These are phyloP conservation scores for Anisognathus igniventris DNA, from an alignment of 2,797 vertebrate species.

Conservation along the genomic window DNA sequence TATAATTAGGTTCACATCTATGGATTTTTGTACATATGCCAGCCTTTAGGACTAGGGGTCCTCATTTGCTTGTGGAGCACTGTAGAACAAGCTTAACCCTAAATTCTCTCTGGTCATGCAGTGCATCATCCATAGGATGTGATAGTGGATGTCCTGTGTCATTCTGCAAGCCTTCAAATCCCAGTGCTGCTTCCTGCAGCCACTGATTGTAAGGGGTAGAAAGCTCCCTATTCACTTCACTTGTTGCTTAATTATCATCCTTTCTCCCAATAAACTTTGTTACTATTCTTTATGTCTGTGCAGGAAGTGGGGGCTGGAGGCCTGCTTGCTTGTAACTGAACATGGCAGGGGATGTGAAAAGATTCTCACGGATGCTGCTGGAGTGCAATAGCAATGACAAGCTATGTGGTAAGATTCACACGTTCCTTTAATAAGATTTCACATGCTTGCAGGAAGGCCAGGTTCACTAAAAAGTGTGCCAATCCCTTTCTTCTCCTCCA, in stretches of 20 bases:
- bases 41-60: neutral
- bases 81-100: neutral
- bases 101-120: neutral
- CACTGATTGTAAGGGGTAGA: neutral
- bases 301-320: neutral
- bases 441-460: neutral
- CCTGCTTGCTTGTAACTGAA: neutral
- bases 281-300: neutral
- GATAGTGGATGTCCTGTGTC: neutral
- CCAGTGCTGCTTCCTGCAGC: neutral
- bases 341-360: conserved; percentile 33
- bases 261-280: neutral
- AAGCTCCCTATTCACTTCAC: neutral
- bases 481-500: neutral
- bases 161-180: neutral
- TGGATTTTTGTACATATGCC: neutral
- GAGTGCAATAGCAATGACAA: conserved; percentile 71
- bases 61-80: neutral
- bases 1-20: neutral
- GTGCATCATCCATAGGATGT: neutral
- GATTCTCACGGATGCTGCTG: conserved; percentile 56
- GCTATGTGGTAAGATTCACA: conserved; percentile 69
- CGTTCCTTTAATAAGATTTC: neutral
- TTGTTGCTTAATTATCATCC: neutral
- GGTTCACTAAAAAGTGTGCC: neutral